phyloP scores from a whole-genome alignment of 2,888 invertebrate species.

The Polyommatus iphigenia region DNA sequence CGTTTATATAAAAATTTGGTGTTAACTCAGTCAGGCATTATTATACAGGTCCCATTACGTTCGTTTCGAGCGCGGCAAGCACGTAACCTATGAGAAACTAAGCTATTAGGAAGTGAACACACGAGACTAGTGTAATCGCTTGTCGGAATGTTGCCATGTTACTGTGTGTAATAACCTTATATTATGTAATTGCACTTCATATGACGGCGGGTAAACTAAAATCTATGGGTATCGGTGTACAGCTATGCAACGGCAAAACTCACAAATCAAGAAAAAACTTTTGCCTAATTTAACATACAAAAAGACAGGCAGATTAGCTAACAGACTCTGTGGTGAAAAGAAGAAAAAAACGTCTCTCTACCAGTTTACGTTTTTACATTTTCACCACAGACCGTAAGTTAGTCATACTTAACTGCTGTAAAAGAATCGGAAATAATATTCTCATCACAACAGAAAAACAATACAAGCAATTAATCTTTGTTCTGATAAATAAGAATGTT shows the following conservation, averaged over 20 bases:
- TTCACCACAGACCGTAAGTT: neutral
- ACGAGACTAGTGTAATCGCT: slow-evolving; percentile 59
- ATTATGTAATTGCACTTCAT: slow-evolving; percentile 32
- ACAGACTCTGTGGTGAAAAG: neutral
- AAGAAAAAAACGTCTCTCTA: neutral
- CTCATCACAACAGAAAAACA: neutral
- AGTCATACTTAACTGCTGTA: neutral
- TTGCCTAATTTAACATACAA: neutral
- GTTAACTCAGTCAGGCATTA: slow-evolving; percentile 68
- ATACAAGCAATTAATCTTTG: neutral
- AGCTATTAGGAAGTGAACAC: slow-evolving; percentile 59
- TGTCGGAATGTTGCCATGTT: slow-evolving; percentile 50
- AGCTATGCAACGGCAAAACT: slow-evolving; percentile 4
- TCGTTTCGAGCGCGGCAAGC: slow-evolving; percentile 49
- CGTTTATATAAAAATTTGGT: slow-evolving; percentile 64
- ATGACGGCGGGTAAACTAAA: slow-evolving; percentile 20
- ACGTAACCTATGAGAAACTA: slow-evolving; percentile 47
- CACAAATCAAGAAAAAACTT: neutral
- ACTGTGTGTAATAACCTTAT: slow-evolving; percentile 40
- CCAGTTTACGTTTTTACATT: neutral
- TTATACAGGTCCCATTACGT: slow-evolving; percentile 65
- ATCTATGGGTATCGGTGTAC: slow-evolving; percentile 18
- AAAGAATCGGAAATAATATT: neutral
- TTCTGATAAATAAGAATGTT: neutral
- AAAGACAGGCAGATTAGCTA: neutral